Evolutionary conservation across 2,797 vertebrate species (phyloP), one percentile per base, ranked within the genome.

Genomic region (Phaenicophaeus curvirostris): DNA sequence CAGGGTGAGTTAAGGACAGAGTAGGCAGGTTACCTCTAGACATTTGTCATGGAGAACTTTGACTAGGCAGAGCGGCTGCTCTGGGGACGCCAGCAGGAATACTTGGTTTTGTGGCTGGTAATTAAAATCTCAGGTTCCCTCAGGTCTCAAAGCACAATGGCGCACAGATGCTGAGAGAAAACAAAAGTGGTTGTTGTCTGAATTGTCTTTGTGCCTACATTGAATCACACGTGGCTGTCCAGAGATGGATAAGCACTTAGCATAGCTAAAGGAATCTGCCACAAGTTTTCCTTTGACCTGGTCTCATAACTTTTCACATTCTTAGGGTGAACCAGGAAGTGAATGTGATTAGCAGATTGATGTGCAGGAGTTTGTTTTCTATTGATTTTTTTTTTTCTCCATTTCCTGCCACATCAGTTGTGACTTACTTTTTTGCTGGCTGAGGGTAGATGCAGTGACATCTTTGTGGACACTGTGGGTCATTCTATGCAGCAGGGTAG

Each of bases 381-480:
- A 2, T 30, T 15, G 8, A 7, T 30, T 59, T 35, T 4, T 6
- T 30, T 59, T 35, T 4, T 8, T 41, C 46, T 31, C 31, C 6
- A 28, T 79, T 59, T 69, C 21, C 30, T 75, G 37, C 44, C 33
- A 2, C 20, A 2, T 58, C 33, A 3, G 41, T 15, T 1, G 0
- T 8, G 41, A 51, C 48, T 44, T 27, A 58, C 24, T 41, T 12
- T 21, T n/a, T 23, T 48, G 54, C 17, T 42, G 6, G 2, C 39
- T 5, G 50, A 12, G 51, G 25, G 46, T 12, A 31, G 57, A 2
- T 41, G 53, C 42, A 33, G 69, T 28, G 3, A 1, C 11, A 44
- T 20, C 39, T 12, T 13, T 39, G 46, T 5, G 1, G 21, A 3
- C 5, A 0, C n/a, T 5, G 2, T 4, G 20, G 5, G 25, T 6